Evolutionary conservation across 1,140 invertebrate genomes (phyloP), one percentile per base, ranked within the genome.

Genomic region (Cecropterus lyciades): DNA sequence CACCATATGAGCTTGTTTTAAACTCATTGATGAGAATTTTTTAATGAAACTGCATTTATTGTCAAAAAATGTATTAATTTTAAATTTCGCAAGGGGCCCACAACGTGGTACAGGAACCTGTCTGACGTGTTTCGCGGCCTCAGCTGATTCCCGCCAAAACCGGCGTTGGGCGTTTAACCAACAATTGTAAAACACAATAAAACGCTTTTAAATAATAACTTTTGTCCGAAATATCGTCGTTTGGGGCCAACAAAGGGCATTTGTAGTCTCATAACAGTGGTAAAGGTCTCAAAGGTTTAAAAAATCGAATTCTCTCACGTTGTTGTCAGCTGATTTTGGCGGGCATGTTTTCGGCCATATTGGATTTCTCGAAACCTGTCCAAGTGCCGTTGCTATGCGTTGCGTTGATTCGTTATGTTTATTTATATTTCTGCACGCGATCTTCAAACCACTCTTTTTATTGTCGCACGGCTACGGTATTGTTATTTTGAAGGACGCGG

Each of bases 101-200:
- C 13, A 40, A 62, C 67, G 62, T 73, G 52, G 63, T 73, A 64
- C 27, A 13, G 46, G 37, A 55, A 65, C 56, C 45, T 24, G 71
- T 73, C 59, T 16, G 60, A 70, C 64, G 57, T 68, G 70, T 79
- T 67, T 69, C 68, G 65, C 66, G 60, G 65, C 57, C 66, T 72
- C 84, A 87, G 84, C 84, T 87, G 84, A 85, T 85, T 84, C 79
- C 78, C 82, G 84, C 82, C 82, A 84, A 82, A 87, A 80, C 70
- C 37, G 65, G 73, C 69, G 67, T 65, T 69, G 65, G 60, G 13
- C 56, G 37, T 37, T 64, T 65, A 67, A 66, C 73, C 65, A 69
- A 67, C 66, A 67, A 71, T 67, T 66, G 72, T 51, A 70, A 73
- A 75, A 67, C 67, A 73, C 52, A 67, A 70, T 68, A 57, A 70